Percentiles rank a stretch among this genome's conserved stretches.
These are phyloP conservation scores for Ceratitis capitata DNA, from an alignment of 1,140 invertebrate species.

Conservation along the genomic window DNA sequence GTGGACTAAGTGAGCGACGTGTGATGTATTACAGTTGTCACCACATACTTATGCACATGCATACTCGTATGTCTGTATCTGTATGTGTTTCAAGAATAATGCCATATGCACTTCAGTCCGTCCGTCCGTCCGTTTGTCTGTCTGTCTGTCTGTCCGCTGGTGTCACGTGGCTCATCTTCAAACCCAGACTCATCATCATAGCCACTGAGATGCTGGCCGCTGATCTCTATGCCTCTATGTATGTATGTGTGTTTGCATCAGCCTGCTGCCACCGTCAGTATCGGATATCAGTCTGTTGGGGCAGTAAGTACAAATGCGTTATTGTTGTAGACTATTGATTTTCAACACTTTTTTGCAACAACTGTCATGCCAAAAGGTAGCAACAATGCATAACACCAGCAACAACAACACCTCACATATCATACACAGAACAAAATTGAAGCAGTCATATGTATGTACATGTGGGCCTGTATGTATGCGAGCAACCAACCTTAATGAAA, in stretches of 20 bases:
- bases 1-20: neutral
- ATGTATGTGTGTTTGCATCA: neutral
- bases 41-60: neutral
- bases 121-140: neutral
- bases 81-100: neutral
- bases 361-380: neutral
- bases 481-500: neutral
- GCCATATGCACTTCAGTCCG: neutral
- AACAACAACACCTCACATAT: neutral
- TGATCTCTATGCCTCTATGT: neutral
- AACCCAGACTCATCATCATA: neutral
- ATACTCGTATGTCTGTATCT: neutral
- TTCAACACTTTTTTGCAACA: neutral
- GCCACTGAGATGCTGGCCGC: neutral
- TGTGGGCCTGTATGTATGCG: neutral
- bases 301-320: conserved; percentile 7
- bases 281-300: conserved; percentile 18
- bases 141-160: neutral
- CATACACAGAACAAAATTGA: neutral
- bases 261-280: neutral
- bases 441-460: neutral
- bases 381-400: conserved; percentile 2
- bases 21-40: neutral
- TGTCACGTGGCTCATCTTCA: neutral
- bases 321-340: conserved; percentile 30